Evolutionary conservation across 2,797 vertebrate species (phyloP).

Genomic region (Esox masquinongy): DNA sequence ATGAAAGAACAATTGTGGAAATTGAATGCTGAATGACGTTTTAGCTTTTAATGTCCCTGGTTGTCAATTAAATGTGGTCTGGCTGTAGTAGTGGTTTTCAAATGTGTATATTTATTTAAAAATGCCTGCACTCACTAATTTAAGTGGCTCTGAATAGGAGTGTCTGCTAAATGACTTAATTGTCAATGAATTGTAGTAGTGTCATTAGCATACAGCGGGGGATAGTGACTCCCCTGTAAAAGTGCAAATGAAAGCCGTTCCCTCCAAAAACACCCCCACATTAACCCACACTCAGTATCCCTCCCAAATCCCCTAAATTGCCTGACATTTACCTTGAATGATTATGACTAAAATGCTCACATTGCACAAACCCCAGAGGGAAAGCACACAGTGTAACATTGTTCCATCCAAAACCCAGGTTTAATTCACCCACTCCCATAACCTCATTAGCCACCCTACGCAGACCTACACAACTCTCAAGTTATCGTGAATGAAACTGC

Average conservation of each 20-base stretch:
- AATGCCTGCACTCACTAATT: too few species aligned
- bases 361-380: neutral
- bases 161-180: too few species aligned
- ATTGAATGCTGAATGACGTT: too few species aligned
- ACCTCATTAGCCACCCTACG: neutral
- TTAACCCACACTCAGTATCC: neutral
- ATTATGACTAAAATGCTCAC: neutral
- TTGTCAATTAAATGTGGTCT: too few species aligned
- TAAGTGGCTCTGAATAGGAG: too few species aligned
- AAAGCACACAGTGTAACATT: neutral
- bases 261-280: constrained; percentile 51
- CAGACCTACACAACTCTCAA: neutral
- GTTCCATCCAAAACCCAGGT: neutral
- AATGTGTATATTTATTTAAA: too few species aligned
- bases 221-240: constrained; percentile 11
- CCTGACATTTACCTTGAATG: neutral
- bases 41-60: too few species aligned
- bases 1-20: neutral
- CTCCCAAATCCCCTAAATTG: neutral
- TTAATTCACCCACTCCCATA: neutral
- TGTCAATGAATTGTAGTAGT: constrained; percentile 34
- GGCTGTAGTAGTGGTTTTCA: neutral
- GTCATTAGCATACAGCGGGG: constrained; percentile 50
- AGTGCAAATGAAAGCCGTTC: constrained; percentile 39
- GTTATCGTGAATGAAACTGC: neutral